Percentiles rank a stretch among this genome's conserved stretches.
These are phyloP conservation scores for Cynaeus angustus DNA, from an alignment of 2,888 invertebrate species.

Conservation along the genomic window DNA sequence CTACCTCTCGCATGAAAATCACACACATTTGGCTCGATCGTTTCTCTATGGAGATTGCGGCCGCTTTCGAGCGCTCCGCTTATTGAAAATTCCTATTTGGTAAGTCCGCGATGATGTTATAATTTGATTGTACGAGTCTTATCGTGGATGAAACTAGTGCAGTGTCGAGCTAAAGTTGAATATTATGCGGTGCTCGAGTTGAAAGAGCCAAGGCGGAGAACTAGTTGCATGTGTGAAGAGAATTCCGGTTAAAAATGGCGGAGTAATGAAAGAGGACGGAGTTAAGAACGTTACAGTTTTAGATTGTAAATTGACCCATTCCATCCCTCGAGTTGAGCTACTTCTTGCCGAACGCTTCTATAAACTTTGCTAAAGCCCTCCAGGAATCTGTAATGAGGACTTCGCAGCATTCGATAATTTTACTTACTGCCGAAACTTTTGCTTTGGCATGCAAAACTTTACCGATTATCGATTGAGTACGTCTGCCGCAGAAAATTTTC, in stretches of 20 bases:
- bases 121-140: constrained; percentile 39
- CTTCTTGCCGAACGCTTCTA: constrained; percentile 49
- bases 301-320: constrained; percentile 49
- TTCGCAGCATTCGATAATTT: constrained; percentile 66
- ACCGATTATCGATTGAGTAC: constrained; percentile 59
- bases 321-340: constrained; percentile 47
- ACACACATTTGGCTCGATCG: background rate
- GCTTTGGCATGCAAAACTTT: constrained; percentile 66
- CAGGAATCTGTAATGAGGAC: constrained; percentile 66
- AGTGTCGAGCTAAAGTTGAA: constrained; percentile 23
- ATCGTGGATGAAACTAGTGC: constrained; percentile 25
- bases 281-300: constrained; percentile 22
- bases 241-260: constrained; percentile 6
- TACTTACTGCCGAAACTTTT: constrained; percentile 64
- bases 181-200: constrained; percentile 23
- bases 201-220: constrained; percentile 21
- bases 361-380: constrained; percentile 59
- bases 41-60: constrained; percentile 25
- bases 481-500: constrained; percentile 45
- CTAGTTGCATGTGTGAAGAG: constrained; percentile 31
- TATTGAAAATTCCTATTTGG: constrained; percentile 37
- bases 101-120: constrained; percentile 29
- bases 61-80: constrained; percentile 4
- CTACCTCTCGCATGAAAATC: too few relatives aligned
- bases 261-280: constrained; percentile 15